Evolutionary conservation across 2,888 invertebrate species (phyloP).

Genomic region (Phengaris alcon): DNA sequence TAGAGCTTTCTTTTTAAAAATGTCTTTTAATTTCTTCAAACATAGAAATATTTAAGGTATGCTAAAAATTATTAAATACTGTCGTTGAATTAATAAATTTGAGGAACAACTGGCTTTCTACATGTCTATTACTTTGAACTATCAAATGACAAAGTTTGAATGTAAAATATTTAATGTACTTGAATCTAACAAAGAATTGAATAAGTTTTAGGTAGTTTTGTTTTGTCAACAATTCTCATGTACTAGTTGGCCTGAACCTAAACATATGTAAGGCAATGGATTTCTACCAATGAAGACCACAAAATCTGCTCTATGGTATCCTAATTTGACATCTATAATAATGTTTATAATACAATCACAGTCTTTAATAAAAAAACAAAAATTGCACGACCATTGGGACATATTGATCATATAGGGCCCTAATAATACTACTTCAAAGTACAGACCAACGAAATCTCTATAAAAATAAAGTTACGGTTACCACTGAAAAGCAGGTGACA

Average conservation of each 20-base stretch:
- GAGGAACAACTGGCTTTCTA: conserved; percentile 14
- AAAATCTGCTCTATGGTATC: conserved; percentile 8
- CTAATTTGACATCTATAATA: conserved; percentile 10
- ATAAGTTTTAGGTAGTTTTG: not conserved
- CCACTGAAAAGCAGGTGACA: conserved; percentile 46
- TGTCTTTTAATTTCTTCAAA: not conserved
- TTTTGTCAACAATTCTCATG: not conserved
- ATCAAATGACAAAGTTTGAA: not conserved
- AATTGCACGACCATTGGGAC: not conserved
- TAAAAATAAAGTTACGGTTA: conserved; percentile 31
- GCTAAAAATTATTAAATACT: not conserved
- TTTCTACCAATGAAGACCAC: conserved; percentile 1
- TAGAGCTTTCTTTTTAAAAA: not conserved
- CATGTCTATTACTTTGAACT: conserved; percentile 11
- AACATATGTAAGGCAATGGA: not conserved
- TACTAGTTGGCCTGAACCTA: not conserved
- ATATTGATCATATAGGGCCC: not conserved
- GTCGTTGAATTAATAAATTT: conserved; percentile 7
- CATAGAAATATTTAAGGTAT: conserved; percentile 5
- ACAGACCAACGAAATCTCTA: conserved; percentile 45
- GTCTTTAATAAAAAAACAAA: conserved; percentile 46
- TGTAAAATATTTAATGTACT: not conserved
- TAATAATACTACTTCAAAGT: conserved; percentile 25
- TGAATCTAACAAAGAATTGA: not conserved
- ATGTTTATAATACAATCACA: conserved; percentile 21